These are phyloP conservation scores for Benthosema pterotum DNA, from an alignment of 2,797 vertebrate genomes.

Conservation along the genomic window DNA sequence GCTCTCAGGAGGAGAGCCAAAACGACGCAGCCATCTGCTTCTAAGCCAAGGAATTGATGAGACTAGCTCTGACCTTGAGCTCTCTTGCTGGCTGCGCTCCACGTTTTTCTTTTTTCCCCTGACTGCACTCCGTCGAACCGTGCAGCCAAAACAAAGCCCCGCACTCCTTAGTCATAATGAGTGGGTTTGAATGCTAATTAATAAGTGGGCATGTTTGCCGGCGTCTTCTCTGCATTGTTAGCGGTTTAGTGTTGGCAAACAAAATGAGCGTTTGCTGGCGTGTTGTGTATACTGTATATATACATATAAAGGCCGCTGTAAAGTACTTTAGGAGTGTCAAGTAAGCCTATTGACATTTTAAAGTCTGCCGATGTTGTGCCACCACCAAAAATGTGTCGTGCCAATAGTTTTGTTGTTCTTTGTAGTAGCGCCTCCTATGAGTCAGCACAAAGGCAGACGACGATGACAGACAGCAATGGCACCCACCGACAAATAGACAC, in stretches of 20 bases:
- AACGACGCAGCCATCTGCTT: slow-evolving; percentile 63
- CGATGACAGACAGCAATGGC: too few relatives aligned
- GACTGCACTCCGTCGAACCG: slow-evolving; percentile 16
- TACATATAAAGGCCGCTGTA: too few relatives aligned
- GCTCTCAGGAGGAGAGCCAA: slow-evolving; percentile 38
- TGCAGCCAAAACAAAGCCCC: slow-evolving; percentile 30
- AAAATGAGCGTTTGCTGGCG: slow-evolving; percentile 7
- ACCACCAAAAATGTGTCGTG: too few relatives aligned
- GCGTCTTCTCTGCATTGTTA: not conserved
- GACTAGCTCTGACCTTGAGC: slow-evolving; percentile 60
- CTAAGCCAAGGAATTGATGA: slow-evolving; percentile 52
- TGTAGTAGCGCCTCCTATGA: too few relatives aligned
- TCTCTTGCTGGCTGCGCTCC: slow-evolving; percentile 50
- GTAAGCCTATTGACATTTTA: too few relatives aligned
- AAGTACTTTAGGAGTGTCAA: too few relatives aligned
- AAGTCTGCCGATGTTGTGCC: too few relatives aligned
- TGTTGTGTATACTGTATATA: too few relatives aligned
- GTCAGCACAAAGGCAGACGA: too few relatives aligned
- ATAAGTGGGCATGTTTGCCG: slow-evolving; percentile 31
- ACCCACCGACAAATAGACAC: too few relatives aligned
- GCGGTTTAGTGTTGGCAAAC: not conserved
- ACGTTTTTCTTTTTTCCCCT: too few relatives aligned
- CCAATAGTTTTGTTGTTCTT: too few relatives aligned
- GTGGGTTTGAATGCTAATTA: slow-evolving; percentile 43
- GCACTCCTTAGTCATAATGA: slow-evolving; percentile 3